Evolutionary conservation across 2,888 invertebrate genomes (phyloP).

Genomic region (Syrista parreyssii): DNA sequence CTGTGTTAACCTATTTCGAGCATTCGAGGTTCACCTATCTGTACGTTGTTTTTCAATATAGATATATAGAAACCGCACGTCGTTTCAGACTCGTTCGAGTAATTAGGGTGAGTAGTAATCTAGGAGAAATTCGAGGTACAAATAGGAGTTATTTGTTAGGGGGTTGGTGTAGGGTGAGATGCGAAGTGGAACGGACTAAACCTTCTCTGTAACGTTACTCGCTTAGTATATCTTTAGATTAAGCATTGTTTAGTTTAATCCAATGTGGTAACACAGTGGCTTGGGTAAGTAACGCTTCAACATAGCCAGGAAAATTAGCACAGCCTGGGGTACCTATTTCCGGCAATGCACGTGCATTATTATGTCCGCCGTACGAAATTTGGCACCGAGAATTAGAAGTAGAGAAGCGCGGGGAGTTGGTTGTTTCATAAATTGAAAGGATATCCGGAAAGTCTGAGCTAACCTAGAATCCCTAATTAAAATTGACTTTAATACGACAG

Average conservation of each 20-base stretch:
- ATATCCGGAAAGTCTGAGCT: not conserved
- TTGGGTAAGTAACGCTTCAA: not conserved
- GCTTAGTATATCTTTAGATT: constrained; percentile 12
- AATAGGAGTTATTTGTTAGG: not conserved
- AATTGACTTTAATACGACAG: not conserved
- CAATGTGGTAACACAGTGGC: constrained; percentile 11
- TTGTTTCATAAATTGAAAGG: not conserved
- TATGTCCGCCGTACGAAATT: not conserved
- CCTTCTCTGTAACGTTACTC: not conserved
- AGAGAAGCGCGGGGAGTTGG: not conserved
- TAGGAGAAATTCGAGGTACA: constrained; percentile 4
- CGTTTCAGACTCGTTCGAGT: constrained; percentile 5
- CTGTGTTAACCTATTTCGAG: not conserved
- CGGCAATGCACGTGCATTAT: not conserved
- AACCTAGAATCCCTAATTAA: not conserved
- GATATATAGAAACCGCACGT: not conserved
- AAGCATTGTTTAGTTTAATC: constrained; percentile 34
- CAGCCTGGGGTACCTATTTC: not conserved
- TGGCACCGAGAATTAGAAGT: not conserved
- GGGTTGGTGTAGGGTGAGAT: not conserved
- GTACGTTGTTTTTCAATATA: not conserved
- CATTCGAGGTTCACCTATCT: not conserved
- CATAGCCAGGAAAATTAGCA: not conserved
- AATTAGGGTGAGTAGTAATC: constrained; percentile 10
- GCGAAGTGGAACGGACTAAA: not conserved